Evolutionary conservation across 2,888 invertebrate genomes (phyloP).

Genomic region (Tiliacea citrago): DNA sequence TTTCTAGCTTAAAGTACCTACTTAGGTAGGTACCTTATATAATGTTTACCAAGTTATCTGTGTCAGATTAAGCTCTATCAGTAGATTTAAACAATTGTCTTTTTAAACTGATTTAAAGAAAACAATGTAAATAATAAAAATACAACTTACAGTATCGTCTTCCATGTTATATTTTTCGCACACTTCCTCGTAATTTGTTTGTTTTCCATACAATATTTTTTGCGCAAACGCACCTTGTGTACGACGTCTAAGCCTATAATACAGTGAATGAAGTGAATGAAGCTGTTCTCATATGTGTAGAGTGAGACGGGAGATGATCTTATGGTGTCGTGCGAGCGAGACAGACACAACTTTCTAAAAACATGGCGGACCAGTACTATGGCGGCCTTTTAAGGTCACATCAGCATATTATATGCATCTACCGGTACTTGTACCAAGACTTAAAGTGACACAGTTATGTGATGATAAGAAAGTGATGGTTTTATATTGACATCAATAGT

Average conservation of each 20-base stretch:
- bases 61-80: conserved; percentile 10
- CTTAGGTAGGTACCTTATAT: not conserved
- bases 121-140: not conserved
- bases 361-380: conserved; percentile 73
- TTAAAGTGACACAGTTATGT: conserved; percentile 10
- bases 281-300: conserved; percentile 63
- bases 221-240: conserved; percentile 58
- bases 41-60: conserved; percentile 14
- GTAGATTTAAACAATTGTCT: not conserved
- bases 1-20: not conserved
- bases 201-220: conserved; percentile 50
- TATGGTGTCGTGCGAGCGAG: conserved; percentile 69
- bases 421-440: conserved; percentile 25
- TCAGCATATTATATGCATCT: conserved; percentile 69
- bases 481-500: not conserved
- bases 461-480: conserved; percentile 22
- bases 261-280: conserved; percentile 65
- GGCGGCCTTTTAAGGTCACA: conserved; percentile 87
- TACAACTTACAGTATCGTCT: conserved; percentile 48
- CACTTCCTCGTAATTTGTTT: conserved; percentile 37
- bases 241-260: conserved; percentile 68
- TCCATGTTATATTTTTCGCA: conserved; percentile 50
- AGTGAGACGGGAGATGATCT: conserved; percentile 68
- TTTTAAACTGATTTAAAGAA: not conserved
- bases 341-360: conserved; percentile 84